These are phyloP conservation scores for Silurus aristotelis DNA, from an alignment of 2,797 vertebrate species.

Conservation along the genomic window DNA sequence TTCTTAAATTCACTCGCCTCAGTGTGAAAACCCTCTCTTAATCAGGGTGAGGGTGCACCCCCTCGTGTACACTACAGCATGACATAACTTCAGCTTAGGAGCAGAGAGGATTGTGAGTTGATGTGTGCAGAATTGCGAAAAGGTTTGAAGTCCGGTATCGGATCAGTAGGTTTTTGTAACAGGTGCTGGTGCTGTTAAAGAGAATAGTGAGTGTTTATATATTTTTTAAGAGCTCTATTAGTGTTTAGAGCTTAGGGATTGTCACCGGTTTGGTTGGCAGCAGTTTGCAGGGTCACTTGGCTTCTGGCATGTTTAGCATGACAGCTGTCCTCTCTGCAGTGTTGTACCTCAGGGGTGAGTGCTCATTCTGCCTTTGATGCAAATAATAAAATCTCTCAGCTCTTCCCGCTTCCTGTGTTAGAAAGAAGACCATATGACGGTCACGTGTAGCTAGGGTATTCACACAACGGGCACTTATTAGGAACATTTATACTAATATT, in stretches of 20 bases:
- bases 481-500: not conserved
- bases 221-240: conserved; percentile 18
- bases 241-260: not conserved
- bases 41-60: conserved; percentile 38
- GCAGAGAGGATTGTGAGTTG: not conserved
- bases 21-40: conserved; percentile 22
- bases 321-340: conserved; percentile 58
- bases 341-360: conserved; percentile 45
- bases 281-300: conserved; percentile 39
- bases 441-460: not conserved
- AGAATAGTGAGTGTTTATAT: conserved; percentile 15
- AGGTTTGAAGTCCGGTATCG: not conserved
- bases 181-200: not conserved
- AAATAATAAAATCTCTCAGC: conserved; percentile 39
- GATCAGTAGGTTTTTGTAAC: not conserved
- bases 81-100: not conserved
- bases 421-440: conserved; percentile 25
- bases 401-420: conserved; percentile 1
- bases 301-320: conserved; percentile 52
- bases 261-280: conserved; percentile 8
- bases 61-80: conserved; percentile 6
- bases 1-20: conserved; percentile 20
- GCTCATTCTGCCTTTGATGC: conserved; percentile 30
- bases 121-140: not conserved
- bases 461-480: not conserved